Evolutionary conservation across 2,113 vertebrate species (phyloP), one percentile per base, ranked within the genome.

Genomic region (Myotis yumanensis): DNA sequence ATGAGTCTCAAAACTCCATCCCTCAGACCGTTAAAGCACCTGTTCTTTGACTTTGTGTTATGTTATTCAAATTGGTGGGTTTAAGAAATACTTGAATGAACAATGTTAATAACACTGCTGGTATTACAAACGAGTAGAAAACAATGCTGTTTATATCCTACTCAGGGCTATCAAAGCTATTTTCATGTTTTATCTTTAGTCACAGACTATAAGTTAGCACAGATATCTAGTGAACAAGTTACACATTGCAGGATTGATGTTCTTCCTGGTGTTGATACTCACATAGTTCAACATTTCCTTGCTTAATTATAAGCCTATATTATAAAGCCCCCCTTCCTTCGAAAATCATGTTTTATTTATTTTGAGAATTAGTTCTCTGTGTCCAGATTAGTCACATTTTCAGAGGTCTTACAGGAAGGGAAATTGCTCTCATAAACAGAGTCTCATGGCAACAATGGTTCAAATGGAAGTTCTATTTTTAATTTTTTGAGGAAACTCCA

Each of bases 341-440:
- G 59, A 87, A 90, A 97, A 79, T 18, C 71, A 81, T 20, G 10
- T 14, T 96, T 95, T 94, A 43, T 89, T 96, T 86, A 35, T 77
- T 37, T 85, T 91, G 40, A n/a, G 4, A 88, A 32, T 37, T 22
- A 35, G 8, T 3, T 95, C 22, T 88, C 68, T 40, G 37, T 62
- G 11, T 37, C 4, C 8, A 90, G 20, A 93, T 94, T 79, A 89
- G 83, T 95, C 43, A 85, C 23, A 48, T 54, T 92, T 92, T 92
- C 32, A 96, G 84, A 2, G 23, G 12, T 1, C 14, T 96, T 76
- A 89, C 51, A 22, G 64, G 54, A 69, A 79, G 48, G 23, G 66
- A 76, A 72, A 69, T 59, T 40, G 7, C 8, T 76, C 48, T 14
- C 80, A 4, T 51, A 85, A 86, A 48, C 16, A 23, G 1, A 22